Base-by-base conservation (phyloP, 2,888 invertebrate species). In the Xanthorhoe spadicearia region DNA sequence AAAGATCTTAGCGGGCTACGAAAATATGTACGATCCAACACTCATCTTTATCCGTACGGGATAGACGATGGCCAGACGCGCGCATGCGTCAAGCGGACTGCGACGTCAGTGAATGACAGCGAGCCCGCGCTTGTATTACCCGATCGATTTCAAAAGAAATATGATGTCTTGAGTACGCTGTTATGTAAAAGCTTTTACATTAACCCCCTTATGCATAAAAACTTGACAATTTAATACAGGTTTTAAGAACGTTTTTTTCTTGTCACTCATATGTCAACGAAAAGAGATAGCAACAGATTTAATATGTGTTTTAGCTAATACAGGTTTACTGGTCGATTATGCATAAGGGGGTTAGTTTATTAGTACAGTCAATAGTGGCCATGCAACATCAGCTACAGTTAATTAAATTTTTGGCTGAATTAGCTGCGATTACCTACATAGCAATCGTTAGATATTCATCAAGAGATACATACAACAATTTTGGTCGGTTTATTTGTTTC, bases 51-150 rank as follows among this genome's bases (percentile, higher is more conserved):
- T 85, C 83, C 85, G 89, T 88, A 83, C 84, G 89, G 86, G 82
- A 88, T 90, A 92, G 89, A 92, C 89, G 86, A 86, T 86, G 83
- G 83, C 86, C 87, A 92, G 90, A 91, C 92, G 91, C 92, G 92
- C 92, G 92, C 92, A 92, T 92, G 92, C 92, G 92, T 91, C 86
- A 89, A 83, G 80, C 80, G 77, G 75, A 72, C 80, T 83, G 77
- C 80, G 84, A 91, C 91, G 89, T 90, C 90, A 91, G 87, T 90
- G 88, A 92, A 91, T 92, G 92, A 90, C 92, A 90, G 13, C 38
- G 38, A 86, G 82, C 87, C 82, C 82, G 88, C 83, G 87, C 85
- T 90, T 86, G 86, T 89, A 88, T 85, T 88, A 88, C 75, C 85
- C 86, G 83, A 91, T 91, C 90, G 91, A 91, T 90, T 90, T 85